Evolutionary conservation across 2,888 invertebrate genomes (phyloP).

Genomic region (Drosophila tanythrix): DNA sequence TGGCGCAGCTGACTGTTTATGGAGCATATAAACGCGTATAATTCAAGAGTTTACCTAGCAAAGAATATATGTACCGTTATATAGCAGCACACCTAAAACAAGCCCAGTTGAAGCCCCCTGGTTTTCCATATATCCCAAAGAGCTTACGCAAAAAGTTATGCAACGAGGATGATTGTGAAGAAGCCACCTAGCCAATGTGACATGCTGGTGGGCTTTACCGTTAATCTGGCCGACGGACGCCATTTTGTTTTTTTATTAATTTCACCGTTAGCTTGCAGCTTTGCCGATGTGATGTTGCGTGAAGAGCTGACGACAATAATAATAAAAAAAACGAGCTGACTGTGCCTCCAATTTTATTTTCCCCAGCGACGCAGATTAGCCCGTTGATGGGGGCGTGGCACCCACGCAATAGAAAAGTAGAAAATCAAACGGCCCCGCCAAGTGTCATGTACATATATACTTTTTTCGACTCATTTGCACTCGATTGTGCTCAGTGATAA

Average conservation of each 20-base stretch:
- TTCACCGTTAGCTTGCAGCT: constrained; percentile 21
- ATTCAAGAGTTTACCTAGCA: background rate
- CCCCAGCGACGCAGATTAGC: background rate
- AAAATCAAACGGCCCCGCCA: background rate
- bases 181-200: constrained; percentile 22
- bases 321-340: constrained; percentile 13
- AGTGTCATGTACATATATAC: constrained; percentile 4
- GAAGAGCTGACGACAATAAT: constrained; percentile 22
- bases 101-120: background rate
- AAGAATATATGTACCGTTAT: background rate
- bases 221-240: constrained; percentile 40
- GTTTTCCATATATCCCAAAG: background rate
- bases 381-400: background rate
- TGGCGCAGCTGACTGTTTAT: background rate
- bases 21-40: too few relatives aligned
- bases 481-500: constrained; percentile 52
- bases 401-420: background rate
- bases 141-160: background rate
- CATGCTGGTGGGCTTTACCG: constrained; percentile 36
- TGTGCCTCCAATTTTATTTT: background rate
- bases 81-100: background rate
- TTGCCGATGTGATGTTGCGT: constrained; percentile 1
- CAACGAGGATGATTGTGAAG: background rate
- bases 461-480: constrained; percentile 54
- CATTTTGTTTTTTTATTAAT: constrained; percentile 56